Percentiles rank a stretch among this genome's conserved stretches.
phyloP scores from a whole-genome alignment of 1,140 invertebrate species.

The Drosophila grimshawi region DNA sequence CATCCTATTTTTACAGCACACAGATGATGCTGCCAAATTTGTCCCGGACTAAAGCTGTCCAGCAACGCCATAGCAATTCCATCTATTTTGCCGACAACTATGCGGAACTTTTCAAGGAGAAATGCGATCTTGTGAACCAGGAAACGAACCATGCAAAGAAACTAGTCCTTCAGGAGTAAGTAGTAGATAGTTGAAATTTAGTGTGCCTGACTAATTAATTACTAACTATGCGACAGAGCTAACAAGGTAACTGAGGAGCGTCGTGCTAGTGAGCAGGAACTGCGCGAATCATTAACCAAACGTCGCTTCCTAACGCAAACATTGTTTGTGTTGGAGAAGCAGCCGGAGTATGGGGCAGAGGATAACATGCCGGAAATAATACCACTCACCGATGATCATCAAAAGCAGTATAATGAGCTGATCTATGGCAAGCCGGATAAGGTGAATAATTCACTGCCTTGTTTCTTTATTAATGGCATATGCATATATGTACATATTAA shows the following conservation, averaged over 20 bases:
- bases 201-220: neutral
- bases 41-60: slow-evolving; percentile 23
- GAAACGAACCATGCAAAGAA: slow-evolving; percentile 8
- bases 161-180: slow-evolving; percentile 36
- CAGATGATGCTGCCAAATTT: neutral
- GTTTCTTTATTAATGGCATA: neutral
- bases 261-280: slow-evolving; percentile 18
- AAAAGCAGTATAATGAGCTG: slow-evolving; percentile 25
- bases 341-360: neutral
- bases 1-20: neutral
- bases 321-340: slow-evolving; percentile 37
- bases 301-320: slow-evolving; percentile 20
- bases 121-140: neutral
- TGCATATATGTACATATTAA: neutral
- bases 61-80: slow-evolving; percentile 28
- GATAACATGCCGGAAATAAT: slow-evolving; percentile 20
- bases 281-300: slow-evolving; percentile 33
- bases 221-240: slow-evolving; percentile 16
- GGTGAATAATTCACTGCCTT: slow-evolving; percentile 17
- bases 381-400: slow-evolving; percentile 36
- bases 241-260: slow-evolving; percentile 26
- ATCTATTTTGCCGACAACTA: slow-evolving; percentile 42
- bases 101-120: slow-evolving; percentile 11
- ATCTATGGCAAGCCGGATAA: slow-evolving; percentile 21
- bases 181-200: neutral